Percentiles rank a stretch among this genome's conserved stretches.
Evolutionary conservation across 2,888 invertebrate genomes (phyloP).

Genomic region (Icerya purchasi): DNA sequence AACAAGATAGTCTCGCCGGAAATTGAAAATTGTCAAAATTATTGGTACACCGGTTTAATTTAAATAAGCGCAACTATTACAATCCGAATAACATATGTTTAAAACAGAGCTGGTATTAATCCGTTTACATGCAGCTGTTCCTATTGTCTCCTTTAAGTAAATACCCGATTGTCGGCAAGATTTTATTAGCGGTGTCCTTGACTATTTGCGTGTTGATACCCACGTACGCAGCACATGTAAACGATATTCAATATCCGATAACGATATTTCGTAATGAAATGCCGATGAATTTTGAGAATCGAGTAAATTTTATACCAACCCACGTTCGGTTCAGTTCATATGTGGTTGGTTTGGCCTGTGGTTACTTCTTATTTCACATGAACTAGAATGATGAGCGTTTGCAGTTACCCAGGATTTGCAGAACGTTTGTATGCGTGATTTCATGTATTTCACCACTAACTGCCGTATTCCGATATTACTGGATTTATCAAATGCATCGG

Average conservation of each 20-base stretch:
- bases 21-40: background rate
- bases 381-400: background rate
- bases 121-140: background rate
- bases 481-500: background rate
- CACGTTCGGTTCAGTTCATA: background rate
- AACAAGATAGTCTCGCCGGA: background rate
- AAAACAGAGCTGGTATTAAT: background rate
- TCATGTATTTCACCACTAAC: no score
- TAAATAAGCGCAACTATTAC: background rate
- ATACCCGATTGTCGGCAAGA: background rate
- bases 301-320: background rate
- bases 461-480: background rate
- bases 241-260: background rate
- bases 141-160: background rate
- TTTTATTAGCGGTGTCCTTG: background rate
- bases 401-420: background rate
- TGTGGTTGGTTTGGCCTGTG: background rate
- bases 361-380: background rate
- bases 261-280: background rate
- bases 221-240: background rate
- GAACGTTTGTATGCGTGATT: no score
- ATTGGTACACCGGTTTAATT: background rate
- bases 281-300: background rate
- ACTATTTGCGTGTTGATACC: background rate
- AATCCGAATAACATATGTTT: background rate